A percentile compares a stretch with the other conserved stretches of the same genome.
These are phyloP conservation scores for Atherinomorus stipes DNA, from an alignment of 2,113 vertebrate species.

Conservation along the genomic window DNA sequence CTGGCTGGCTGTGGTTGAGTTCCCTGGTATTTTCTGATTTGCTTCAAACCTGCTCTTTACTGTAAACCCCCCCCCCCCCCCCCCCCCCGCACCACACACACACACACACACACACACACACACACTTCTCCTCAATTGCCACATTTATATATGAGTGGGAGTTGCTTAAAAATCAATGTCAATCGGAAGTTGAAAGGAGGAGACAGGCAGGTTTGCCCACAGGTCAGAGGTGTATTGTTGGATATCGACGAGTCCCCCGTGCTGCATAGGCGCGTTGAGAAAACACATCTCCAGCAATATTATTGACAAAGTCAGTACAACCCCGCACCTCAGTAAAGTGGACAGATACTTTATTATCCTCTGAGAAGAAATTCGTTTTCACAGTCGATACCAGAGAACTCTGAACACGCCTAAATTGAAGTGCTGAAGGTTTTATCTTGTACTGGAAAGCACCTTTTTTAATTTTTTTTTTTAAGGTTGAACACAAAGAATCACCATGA, in stretches of 20 bases:
- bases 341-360: conserved; percentile 73
- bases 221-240: conserved; percentile 72
- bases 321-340: conserved; percentile 58
- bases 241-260: conserved; percentile 66
- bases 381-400: conserved; percentile 58
- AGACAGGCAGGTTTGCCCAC: conserved; percentile 62
- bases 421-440: conserved; percentile 22
- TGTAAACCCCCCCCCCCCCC: no score
- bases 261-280: conserved; percentile 53
- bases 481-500: conserved; percentile 23
- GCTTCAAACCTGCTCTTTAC: conserved; percentile 16
- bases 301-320: conserved; percentile 66
- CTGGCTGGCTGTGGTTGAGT: not conserved
- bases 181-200: conserved; percentile 68
- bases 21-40: conserved; percentile 12
- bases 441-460: conserved; percentile 4
- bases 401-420: conserved; percentile 30
- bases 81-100: no score
- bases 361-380: conserved; percentile 69
- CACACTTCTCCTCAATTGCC: conserved; percentile 41
- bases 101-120: conserved; percentile 16
- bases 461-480: not conserved
- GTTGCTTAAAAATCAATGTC: conserved; percentile 70
- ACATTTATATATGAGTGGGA: conserved; percentile 53
- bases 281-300: conserved; percentile 69